Conservation (phyloP, 2,797 vertebrate genomes). For the Champsocephalus esox region DNA sequence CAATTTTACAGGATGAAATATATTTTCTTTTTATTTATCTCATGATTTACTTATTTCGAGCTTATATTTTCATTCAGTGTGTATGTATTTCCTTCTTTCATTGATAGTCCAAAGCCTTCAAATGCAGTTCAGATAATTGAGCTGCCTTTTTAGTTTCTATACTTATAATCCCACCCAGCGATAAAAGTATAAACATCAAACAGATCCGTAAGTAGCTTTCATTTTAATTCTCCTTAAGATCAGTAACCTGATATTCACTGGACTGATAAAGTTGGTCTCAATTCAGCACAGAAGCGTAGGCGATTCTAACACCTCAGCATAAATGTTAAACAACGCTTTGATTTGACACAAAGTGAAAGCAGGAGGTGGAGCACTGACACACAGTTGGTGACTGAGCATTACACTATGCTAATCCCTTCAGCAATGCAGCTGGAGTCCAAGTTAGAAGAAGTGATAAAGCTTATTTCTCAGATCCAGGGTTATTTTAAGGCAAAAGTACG, state of each 20-base stretch:
- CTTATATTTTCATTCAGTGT: no score
- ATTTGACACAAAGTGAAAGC: conserved; percentile 40
- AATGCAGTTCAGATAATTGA: neutral
- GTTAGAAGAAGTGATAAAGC: conserved; percentile 37
- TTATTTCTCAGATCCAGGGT: conserved; percentile 57
- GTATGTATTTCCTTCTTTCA: neutral
- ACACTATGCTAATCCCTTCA: conserved; percentile 59
- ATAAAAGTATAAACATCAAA: neutral
- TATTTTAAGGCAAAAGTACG: conserved; percentile 66
- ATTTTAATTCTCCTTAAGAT: conserved; percentile 36
- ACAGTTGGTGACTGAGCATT: conserved; percentile 43
- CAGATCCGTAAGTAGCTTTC: neutral
- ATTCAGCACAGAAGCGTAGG: neutral
- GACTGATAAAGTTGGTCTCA: conserved; percentile 15
- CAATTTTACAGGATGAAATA: no score
- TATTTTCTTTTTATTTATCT: no score
- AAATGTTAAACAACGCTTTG: conserved; percentile 53
- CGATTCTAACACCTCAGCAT: conserved; percentile 36
- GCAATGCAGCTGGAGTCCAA: conserved; percentile 65
- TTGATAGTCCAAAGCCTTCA: neutral
- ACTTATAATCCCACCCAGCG: conserved; percentile 47
- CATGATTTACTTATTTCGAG: no score
- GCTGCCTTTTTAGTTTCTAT: conserved; percentile 4
- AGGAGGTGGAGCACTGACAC: conserved; percentile 32
- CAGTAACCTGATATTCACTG: conserved; percentile 53